Base-by-base conservation (phyloP, 1,140 invertebrate genomes). In the Gryllus bimaculatus region DNA sequence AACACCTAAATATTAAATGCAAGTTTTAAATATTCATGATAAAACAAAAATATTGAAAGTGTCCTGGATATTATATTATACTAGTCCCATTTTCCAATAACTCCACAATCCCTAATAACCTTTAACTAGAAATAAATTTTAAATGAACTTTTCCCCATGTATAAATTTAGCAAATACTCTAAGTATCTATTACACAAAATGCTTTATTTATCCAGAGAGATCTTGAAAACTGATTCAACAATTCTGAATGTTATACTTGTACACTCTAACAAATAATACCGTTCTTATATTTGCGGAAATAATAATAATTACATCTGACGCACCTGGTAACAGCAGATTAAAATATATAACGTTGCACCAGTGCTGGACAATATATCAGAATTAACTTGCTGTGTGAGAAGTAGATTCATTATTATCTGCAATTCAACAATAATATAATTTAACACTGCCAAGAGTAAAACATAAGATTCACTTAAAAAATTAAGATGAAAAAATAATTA, bases 291-390 rank as follows among this genome's bases (percentile, higher is more conserved):
- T 47, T 7, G 15, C 12, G 0, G 20, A n/a, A 20, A 5, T 7
- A 21, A 8, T 75, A 39, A 18, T 76, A 47, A 74, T 74, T 26
- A 73, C 47, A 54, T 78, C 0, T 39, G 47, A n/a, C 13, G 82
- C 82, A 89, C 89, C 84, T 88, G 89, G 84, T 92, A 93, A 84
- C 91, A 92, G 83, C 90, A 92, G 79, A 94, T 92, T 4, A 94
- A 85, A 80, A 89, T 87, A 84, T 90, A 94, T 39, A 94, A 84
- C n/a, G 91, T 88, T 26, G 86, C 86, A 80, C 90, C 90, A n/a
- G 89, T 89, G 21, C 87, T 85, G 15, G 89, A 86, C 48, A 92
- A 84, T 8, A 91, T 83, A 81, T 93, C 91, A 47, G 89, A 89
- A 83, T 92, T 91, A 80, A 94, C 89, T 84, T 91, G 90, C 80